Evolutionary conservation across 2,797 vertebrate species (phyloP), one percentile per base, ranked within the genome.

Genomic region (Spinus pinus): DNA sequence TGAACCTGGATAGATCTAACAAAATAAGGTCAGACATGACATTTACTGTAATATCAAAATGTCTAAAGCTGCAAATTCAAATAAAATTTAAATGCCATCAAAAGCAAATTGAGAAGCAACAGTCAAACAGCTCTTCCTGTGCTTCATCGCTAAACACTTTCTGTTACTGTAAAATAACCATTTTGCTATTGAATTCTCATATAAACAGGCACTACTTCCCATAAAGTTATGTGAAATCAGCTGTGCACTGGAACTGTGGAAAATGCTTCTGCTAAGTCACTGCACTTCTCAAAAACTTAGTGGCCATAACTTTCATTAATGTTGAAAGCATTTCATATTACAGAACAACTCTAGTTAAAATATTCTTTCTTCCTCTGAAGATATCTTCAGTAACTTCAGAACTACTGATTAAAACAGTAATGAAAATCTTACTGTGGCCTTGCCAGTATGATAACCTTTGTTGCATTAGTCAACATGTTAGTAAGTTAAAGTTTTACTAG

Each of bases 1-100:
- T 1, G 99, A 99, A 58, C 99, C 99, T 2, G 99, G 99, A 95
- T 99, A 99, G 97, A 99, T 99, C 99, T 99, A 97, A 93, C 80
- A 97, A 97, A 89, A 33, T 91, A 96, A 97, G 31, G 54, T 91
- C 50, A 97, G 78, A 94, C 27, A 77, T 30, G 47, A 10, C 4
- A 4, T 74, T 95, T 95, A 83, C 14, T 50, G 19, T 27, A 91
- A 46, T 35, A 78, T 46, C 18, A 71, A 73, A 70, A 57, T 35
- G 6, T 42, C 17, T 78, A 54, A 10, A 49, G 33, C 13, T 75
- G 17, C 22, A 89, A 72, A 56, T 54, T 75, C 33, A 94, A 72
- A 91, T 23, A 37, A 70, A 71, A 70, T 51, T 11, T 44, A 61
- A 88, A 54, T 30, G 28, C 6, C 18, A 81, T 71, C 35, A 82